phyloP scores from a whole-genome alignment of 2,888 invertebrate species.

The Acanthosepion pharaonis region DNA sequence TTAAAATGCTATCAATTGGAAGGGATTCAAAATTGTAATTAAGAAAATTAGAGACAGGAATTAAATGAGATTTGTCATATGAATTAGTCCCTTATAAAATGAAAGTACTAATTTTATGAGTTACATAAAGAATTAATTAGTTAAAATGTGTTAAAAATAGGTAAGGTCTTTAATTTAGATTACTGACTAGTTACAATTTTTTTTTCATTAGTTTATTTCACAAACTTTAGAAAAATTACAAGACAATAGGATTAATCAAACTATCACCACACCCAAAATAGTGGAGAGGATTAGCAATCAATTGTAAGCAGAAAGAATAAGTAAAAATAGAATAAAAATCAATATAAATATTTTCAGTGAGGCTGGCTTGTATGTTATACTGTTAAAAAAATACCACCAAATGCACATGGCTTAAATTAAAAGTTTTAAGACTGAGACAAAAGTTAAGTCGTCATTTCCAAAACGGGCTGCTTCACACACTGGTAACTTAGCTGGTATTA shows the following conservation, averaged over 20 bases:
- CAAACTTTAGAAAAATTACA: not conserved
- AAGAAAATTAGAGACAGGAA: not conserved
- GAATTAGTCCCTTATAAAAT: not conserved
- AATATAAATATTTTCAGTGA: not conserved
- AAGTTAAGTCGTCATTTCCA: constrained; percentile 18
- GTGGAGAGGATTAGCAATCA: not conserved
- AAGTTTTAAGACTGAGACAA: not conserved
- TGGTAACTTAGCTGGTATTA: not conserved
- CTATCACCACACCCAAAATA: not conserved
- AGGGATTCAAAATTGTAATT: not conserved
- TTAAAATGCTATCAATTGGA: not conserved
- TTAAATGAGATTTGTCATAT: not conserved
- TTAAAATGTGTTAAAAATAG: not conserved
- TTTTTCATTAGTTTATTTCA: not conserved
- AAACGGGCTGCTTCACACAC: not conserved
- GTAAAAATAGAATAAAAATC: not conserved
- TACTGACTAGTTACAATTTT: not conserved
- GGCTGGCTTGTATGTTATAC: not conserved
- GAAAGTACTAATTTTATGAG: not conserved
- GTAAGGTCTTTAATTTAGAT: not conserved
- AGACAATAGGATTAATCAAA: not conserved
- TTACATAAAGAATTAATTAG: not conserved
- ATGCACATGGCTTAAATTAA: not conserved
- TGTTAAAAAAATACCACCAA: not conserved
- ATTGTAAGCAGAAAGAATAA: not conserved